Base-by-base conservation (phyloP, 92 coral and sea anemone genomes). In the Umimayanthus kanabou region DNA sequence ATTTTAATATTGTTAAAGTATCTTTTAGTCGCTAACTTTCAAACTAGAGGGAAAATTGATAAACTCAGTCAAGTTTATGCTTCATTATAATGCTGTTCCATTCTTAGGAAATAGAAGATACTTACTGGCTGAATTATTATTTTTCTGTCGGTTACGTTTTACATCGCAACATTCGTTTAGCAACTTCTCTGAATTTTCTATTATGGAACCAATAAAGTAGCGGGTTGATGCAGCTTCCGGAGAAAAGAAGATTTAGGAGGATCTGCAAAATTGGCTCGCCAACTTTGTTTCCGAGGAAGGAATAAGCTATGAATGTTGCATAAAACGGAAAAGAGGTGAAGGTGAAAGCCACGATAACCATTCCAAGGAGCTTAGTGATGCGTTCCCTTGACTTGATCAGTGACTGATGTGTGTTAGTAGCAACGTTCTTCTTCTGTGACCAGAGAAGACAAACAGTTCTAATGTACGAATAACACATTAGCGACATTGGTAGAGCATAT, bases 201-300 rank as follows among this genome's bases (percentile, higher is more conserved):
- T 76, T 76, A 42, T 76, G 80, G 30, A 76, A 76, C 80, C 80
- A 76, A 30, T 39, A 76, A 20, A 76, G n/a, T 9, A 76, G 20
- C 7, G 50, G 80, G 53, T 76, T 76, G 22, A 76, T 42, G 8
- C 9, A 39, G 8, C 80, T 40, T 22, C 80, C 80, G 20, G 80
- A 39, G 16, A 39, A 22, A 22, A 76, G 25, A 20, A 76, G 55
- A 6, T 4, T 0, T 1, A 5, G 7, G 5, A 76, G 53, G 11
- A 42, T 13, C 5, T 39, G 4, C 23, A 1, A 11, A 39, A 76
- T 28, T 3, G 5, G 37, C 18, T 30, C 6, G 29, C 37, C 28
- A 0, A 76, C 23, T 39, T 76, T 7, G 2, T 4, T 18, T 39
- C 50, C 9, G 1, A 76, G 55, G 6, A 76, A 39, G 50, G 80